Evolutionary conservation across 2,797 vertebrate genomes (phyloP), one percentile per base, ranked within the genome.

Genomic region (Pelobates cultripes): DNA sequence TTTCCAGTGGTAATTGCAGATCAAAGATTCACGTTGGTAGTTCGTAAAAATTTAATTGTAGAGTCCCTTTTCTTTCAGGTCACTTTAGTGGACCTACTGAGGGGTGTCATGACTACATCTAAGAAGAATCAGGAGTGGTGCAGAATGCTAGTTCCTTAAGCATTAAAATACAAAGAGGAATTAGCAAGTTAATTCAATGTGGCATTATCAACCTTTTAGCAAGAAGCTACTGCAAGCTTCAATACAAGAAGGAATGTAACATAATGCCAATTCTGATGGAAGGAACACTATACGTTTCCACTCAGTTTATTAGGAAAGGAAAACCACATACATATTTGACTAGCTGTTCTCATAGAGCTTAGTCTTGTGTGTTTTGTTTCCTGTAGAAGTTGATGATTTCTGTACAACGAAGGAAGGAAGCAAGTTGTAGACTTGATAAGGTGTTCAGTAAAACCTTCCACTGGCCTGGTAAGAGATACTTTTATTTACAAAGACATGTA

Each of bases 321-420:
- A 73, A 73, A 42, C 70, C 78, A 73, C 57, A 73, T 42, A 47
- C 47, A 43, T 53, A 13, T 71, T 45, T 66, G 61, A 5, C 78
- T 66, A 45, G 61, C 12, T 43, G 47, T 28, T 28, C 28, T 28
- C 28, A 28, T 28, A 28, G 28, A 5, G 57, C 5, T 79, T 42
- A 51, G 7, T 13, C 43, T 43, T 45, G 12, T 40, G 44, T 78
- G 55, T 53, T 79, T 43, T 66, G 15, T 68, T 73, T 73, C 61
- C 78, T 41, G 12, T 40, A 67, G 13, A 51, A 67, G 53, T 12
- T 45, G 67, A 45, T 45, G 76, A 70, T 28, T 28, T 28, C 28
- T 28, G 28, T 28, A 78, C 67, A 79, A 43, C 41, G 7, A 60
- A 72, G 77, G 77, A 60, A 72, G 77, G 77, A n/a, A 7, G 28